A percentile compares a stretch with the other conserved stretches of the same genome.
phyloP scores from a whole-genome alignment of 2,888 invertebrate species.

The Oxycera nigricornis region DNA sequence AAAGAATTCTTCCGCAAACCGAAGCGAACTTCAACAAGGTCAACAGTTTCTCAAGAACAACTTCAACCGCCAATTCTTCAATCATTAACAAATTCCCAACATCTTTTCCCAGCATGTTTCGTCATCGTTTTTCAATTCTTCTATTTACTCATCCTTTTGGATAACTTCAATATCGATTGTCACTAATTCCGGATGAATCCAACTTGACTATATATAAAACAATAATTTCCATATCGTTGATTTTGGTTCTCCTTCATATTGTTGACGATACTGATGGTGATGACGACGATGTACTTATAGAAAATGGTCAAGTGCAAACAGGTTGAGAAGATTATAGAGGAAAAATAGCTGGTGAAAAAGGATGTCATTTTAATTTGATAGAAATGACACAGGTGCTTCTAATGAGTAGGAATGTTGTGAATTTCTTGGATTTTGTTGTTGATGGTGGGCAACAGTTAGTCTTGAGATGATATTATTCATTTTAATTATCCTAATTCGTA shows the following conservation, averaged over 20 bases:
- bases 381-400: background rate
- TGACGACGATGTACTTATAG: background rate
- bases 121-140: too few species aligned
- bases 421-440: background rate
- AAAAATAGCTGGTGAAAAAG: background rate
- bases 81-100: background rate
- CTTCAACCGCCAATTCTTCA: background rate
- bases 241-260: background rate
- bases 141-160: background rate
- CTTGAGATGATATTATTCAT: background rate
- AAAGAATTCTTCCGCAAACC: too few species aligned
- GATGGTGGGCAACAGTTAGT: background rate
- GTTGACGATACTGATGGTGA: background rate
- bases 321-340: background rate
- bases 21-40: background rate
- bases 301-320: background rate
- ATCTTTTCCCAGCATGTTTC: background rate
- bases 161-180: conserved; percentile 28
- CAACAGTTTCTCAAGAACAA: too few species aligned
- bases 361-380: background rate
- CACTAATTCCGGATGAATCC: conserved; percentile 24
- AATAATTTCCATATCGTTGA: conserved; percentile 14
- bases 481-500: too few species aligned
- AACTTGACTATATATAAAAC: conserved; percentile 18
- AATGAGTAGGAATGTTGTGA: background rate